Evolutionary conservation across 2,797 vertebrate genomes (phyloP).

Genomic region (Petrocephalus schoutedeni): DNA sequence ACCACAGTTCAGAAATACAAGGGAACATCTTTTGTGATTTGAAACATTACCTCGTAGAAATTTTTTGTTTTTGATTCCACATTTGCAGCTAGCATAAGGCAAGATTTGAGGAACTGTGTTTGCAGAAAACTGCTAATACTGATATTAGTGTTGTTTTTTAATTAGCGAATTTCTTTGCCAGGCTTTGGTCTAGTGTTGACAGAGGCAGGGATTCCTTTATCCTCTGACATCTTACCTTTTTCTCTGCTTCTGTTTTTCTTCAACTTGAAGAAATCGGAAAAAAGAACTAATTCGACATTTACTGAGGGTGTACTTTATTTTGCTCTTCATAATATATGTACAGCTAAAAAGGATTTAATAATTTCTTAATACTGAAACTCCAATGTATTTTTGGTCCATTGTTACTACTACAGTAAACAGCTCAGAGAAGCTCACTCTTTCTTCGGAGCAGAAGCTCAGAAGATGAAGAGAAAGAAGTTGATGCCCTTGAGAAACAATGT

Average conservation of each 20-base stretch:
- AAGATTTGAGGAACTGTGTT: slow-evolving; percentile 79
- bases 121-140: slow-evolving; percentile 79
- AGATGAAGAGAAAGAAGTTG: slow-evolving; percentile 47
- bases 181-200: slow-evolving; percentile 77
- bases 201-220: slow-evolving; percentile 54
- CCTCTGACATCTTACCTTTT: slow-evolving; percentile 42
- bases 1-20: slow-evolving; percentile 72
- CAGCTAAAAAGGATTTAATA: slow-evolving; percentile 18
- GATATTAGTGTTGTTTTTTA: slow-evolving; percentile 53
- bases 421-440: slow-evolving; percentile 39
- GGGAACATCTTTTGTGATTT: slow-evolving; percentile 82
- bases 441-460: slow-evolving; percentile 40
- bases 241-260: slow-evolving; percentile 31
- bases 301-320: slow-evolving; percentile 14
- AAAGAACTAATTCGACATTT: neutral
- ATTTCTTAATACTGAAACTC: slow-evolving; percentile 27
- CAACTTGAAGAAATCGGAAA: neutral
- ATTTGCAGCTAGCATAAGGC: slow-evolving; percentile 83
- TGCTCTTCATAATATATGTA: slow-evolving; percentile 16
- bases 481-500: slow-evolving; percentile 44
- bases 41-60: slow-evolving; percentile 78
- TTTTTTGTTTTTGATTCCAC: slow-evolving; percentile 70
- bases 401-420: slow-evolving; percentile 46
- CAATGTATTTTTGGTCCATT: slow-evolving; percentile 19
- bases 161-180: slow-evolving; percentile 63